Conservation (phyloP, 2,888 invertebrate genomes). For the Rotaria sp. region DNA sequence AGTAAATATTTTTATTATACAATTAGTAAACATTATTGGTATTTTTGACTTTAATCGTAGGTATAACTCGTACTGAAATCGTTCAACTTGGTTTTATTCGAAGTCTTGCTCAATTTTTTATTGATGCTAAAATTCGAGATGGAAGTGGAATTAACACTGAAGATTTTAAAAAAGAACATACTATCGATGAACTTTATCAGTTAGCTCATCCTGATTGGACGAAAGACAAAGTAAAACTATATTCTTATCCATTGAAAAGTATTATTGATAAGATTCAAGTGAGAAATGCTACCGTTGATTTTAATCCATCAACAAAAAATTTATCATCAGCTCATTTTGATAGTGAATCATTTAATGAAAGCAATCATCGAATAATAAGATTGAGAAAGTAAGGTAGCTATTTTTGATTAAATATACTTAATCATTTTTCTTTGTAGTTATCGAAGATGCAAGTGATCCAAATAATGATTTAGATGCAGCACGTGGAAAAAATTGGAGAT, state of each 20-base stretch:
- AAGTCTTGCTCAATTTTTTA: not conserved
- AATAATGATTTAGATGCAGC: slow-evolving; percentile 27
- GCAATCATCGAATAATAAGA: slow-evolving; percentile 32
- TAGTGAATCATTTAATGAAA: slow-evolving; percentile 30
- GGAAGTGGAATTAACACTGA: not conserved
- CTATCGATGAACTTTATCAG: not conserved
- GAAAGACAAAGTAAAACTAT: not conserved
- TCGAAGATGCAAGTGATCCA: not conserved
- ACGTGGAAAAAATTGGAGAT: slow-evolving; percentile 17
- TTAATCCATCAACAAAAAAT: slow-evolving; percentile 33
- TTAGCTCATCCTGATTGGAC: not conserved
- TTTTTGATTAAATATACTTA: not conserved
- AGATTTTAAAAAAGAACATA: not conserved
- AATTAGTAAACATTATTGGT: not conserved
- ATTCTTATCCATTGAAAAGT: not conserved
- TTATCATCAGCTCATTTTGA: slow-evolving; percentile 39
- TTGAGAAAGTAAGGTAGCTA: not conserved
- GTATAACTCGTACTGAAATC: not conserved
- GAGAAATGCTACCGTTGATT: slow-evolving; percentile 24
- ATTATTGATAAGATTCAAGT: not conserved
- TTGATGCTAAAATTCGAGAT: not conserved
- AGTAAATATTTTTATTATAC: not conserved
- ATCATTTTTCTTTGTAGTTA: not conserved
- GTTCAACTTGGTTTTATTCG: not conserved
- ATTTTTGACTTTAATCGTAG: not conserved